A percentile compares a stretch with the other conserved stretches of the same genome.
phyloP scores from a whole-genome alignment of 1,140 invertebrate genomes.

The Idris sp. region DNA sequence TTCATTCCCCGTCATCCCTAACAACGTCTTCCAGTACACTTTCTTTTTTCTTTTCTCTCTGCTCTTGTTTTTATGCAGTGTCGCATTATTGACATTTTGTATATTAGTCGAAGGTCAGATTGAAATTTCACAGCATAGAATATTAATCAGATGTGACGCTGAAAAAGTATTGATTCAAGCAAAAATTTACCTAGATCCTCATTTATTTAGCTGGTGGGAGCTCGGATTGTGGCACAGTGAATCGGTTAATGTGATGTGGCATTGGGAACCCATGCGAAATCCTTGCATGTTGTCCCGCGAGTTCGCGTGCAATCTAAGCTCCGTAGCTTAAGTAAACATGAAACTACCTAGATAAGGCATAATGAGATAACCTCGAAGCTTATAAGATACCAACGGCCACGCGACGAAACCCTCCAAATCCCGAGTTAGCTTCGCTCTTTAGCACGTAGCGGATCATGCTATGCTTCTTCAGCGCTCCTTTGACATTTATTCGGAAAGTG shows the following conservation, averaged over 20 bases:
- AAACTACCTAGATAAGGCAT: slow-evolving; percentile 75
- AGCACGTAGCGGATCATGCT: slow-evolving; percentile 56
- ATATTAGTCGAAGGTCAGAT: not conserved
- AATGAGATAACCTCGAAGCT: slow-evolving; percentile 76
- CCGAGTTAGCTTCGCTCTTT: slow-evolving; percentile 68
- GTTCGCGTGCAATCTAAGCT: slow-evolving; percentile 74
- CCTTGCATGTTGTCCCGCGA: slow-evolving; percentile 61
- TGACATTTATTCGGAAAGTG: slow-evolving; percentile 27
- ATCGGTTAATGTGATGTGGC: too few species aligned
- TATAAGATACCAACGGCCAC: slow-evolving; percentile 76
- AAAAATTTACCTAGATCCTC: slow-evolving; percentile 8
- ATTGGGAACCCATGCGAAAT: slow-evolving; percentile 57
- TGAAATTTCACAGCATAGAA: not conserved
- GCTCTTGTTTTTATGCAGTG: too few species aligned
- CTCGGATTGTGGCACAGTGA: too few species aligned
- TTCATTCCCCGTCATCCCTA: slow-evolving; percentile 61
- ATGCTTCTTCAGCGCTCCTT: slow-evolving; percentile 44
- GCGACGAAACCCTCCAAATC: slow-evolving; percentile 77
- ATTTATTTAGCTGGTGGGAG: not conserved
- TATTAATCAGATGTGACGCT: slow-evolving; percentile 7
- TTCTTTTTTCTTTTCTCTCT: slow-evolving; percentile 7
- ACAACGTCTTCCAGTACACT: slow-evolving; percentile 22
- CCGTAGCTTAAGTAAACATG: slow-evolving; percentile 67
- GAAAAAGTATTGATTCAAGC: slow-evolving; percentile 16
- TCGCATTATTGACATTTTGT: not conserved